Evolutionary conservation across 1,140 invertebrate genomes (phyloP), one percentile per base, ranked within the genome.

Genomic region (Diploscapter pachys): DNA sequence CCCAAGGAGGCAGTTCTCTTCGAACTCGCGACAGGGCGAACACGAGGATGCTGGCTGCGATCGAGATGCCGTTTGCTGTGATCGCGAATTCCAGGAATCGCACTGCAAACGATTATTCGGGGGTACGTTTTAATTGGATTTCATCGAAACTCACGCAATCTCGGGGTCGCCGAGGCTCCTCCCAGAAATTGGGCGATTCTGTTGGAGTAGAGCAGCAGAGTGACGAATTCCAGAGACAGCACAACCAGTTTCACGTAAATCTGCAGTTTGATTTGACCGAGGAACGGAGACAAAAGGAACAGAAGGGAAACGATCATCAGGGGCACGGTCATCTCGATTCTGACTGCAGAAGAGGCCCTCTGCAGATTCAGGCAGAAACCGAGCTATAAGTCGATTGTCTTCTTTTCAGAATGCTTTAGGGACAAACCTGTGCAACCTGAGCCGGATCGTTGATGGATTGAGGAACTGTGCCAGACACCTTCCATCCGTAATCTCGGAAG

Each of bases 331-430:
- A 82, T 59, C 65, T 84, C 83, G 57, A 82, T 82, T 67, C 80
- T 82, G 6, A 84, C 57, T 5, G 83, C 73, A 9, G 78, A 79
- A 11, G 79, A 76, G 4, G 80, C 81, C 8, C 83, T 76, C 75
- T 85, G 82, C 13, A 84, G 71, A 64, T 84, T 84, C 56, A 84
- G 78, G 69, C 83, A 84, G 78, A 85, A 84, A 54, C 84, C 82
- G 3, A 83, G 62, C 70, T 82, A 52, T 71, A 82, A 31, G 31
- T 31, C 31, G 31, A 31, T 65, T 65, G 1, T 65, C 63, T 65
- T 48, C 48, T 65, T 65, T 65, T 9, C 63, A 65, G 9, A 13
- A 31, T 31, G 31, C 31, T 31, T 1, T 31, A 31, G 9, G 11
- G 48, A 61, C 49, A 55, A 53, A 79, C 80, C 63, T 82, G 83